Percentiles rank a stretch among this genome's conserved stretches.
Evolutionary conservation across 2,113 vertebrate genomes (phyloP).

Genomic region (Mobula birostris): DNA sequence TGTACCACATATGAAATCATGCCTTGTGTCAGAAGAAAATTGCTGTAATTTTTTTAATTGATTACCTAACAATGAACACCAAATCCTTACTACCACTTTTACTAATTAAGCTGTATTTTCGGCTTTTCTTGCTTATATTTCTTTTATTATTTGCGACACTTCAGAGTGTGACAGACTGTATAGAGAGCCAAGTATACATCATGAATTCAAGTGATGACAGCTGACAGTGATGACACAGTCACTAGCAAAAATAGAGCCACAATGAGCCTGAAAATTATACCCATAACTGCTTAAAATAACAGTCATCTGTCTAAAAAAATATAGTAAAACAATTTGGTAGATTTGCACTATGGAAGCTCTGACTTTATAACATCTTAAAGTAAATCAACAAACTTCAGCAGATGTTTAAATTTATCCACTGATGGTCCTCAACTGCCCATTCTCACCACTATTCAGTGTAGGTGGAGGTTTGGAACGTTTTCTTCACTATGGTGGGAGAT

Average conservation of each 20-base stretch:
- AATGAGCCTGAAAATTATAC: neutral
- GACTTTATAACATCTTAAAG: neutral
- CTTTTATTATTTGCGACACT: constrained; percentile 1
- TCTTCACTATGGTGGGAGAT: neutral
- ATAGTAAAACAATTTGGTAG: neutral
- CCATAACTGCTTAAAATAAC: neutral
- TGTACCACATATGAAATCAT: constrained; percentile 1
- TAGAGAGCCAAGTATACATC: neutral
- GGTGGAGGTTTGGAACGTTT: neutral
- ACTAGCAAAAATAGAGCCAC: neutral
- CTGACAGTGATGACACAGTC: neutral
- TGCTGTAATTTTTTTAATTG: constrained; percentile 31
- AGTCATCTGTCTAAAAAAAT: neutral
- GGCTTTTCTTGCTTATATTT: neutral
- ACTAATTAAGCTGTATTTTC: neutral
- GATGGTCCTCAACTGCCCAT: neutral
- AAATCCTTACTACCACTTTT: neutral
- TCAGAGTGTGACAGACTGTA: neutral
- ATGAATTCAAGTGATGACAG: neutral
- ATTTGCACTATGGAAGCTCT: neutral
- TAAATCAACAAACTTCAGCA: neutral
- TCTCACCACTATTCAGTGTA: neutral
- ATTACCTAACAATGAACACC: constrained; percentile 1
- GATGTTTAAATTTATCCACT: neutral
- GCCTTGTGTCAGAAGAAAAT: neutral